Evolutionary conservation across 2,797 vertebrate genomes (phyloP), one percentile per base, ranked within the genome.

Genomic region (Taeniopygia guttata): DNA sequence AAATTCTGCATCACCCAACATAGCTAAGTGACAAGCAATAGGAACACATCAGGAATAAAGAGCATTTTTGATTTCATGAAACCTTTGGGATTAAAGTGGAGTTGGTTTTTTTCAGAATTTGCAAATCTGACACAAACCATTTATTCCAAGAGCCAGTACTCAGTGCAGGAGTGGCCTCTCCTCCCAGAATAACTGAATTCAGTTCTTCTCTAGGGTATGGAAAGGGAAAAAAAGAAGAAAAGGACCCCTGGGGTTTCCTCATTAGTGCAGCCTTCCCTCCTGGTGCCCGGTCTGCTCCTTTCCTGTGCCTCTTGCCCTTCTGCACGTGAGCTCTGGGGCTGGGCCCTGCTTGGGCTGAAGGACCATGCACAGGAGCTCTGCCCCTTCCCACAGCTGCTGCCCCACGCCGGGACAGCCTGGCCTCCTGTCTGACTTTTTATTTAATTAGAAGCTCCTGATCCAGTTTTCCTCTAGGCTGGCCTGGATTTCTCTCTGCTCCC

Each of bases 301-400:
- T n/a, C 20, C 55, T 36, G n/a, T 36, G 23, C 21, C 27, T n/a
- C 34, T 45, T 52, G 42, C 12, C 45, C 42, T 46, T 16, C 69
- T 2, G 0, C 26, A 2, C 1, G 2, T 1, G 13, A 18, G 18
- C 23, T 30, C 13, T 21, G 29, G 1, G 60, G 27, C 7, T 22
- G 7, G 19, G 54, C 29, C 26, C 56, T 59, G 58, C 48, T 25
- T 6, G 1, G 40, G 68, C 30, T 49, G 54, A 34, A 62, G 70
- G 27, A 16, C 20, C 11, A 3, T 0, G 5, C 48, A 4, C 45
- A 27, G 70, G 18, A 45, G 17, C 59, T 52, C 49, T 26, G 67
- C 22, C 48, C 66, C 68, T 43, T 30, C 38, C 81, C 59, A 10
- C 19, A 14, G 59, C 62, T 19, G 56, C 66, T 16, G 14, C 58